Conservation (phyloP, 37 sponge, comb jelly and placozoan species). For the Lycopodina hypogea region DNA sequence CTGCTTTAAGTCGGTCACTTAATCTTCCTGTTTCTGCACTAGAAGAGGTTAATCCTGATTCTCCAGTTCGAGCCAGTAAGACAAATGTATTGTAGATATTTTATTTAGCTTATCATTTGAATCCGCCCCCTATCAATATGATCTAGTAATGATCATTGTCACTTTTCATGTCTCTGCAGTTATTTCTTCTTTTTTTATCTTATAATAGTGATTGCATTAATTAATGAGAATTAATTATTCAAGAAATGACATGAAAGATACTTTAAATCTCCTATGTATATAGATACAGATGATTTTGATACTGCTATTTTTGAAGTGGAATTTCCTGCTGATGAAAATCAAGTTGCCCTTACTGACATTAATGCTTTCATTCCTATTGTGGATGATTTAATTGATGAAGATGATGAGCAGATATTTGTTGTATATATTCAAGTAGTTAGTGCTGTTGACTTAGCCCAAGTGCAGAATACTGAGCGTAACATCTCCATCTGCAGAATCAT, state of each 20-base stretch:
- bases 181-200: too few relatives aligned
- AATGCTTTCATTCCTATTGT: background rate
- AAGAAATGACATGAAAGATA: too few relatives aligned
- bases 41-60: background rate
- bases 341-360: background rate
- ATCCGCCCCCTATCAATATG: too few relatives aligned
- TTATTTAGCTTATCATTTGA: background rate
- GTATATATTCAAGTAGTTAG: background rate
- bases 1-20: too few relatives aligned
- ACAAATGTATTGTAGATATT: background rate
- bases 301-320: background rate
- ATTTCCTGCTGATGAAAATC: background rate
- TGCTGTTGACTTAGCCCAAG: background rate
- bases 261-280: too few relatives aligned
- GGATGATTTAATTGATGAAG: conserved; percentile 30
- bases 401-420: conserved; percentile 7
- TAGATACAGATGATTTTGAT: background rate
- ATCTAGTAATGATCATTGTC: too few relatives aligned
- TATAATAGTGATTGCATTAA: too few relatives aligned
- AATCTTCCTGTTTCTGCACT: too few relatives aligned
- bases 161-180: too few relatives aligned
- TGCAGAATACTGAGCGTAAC: background rate
- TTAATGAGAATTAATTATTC: too few relatives aligned
- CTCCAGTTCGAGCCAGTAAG: background rate
- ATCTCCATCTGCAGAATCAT: conserved; percentile 1